A percentile compares a stretch with the other conserved stretches of the same genome.
phyloP scores from a whole-genome alignment of 2,888 invertebrate species.

The Euzophera pinguis region DNA sequence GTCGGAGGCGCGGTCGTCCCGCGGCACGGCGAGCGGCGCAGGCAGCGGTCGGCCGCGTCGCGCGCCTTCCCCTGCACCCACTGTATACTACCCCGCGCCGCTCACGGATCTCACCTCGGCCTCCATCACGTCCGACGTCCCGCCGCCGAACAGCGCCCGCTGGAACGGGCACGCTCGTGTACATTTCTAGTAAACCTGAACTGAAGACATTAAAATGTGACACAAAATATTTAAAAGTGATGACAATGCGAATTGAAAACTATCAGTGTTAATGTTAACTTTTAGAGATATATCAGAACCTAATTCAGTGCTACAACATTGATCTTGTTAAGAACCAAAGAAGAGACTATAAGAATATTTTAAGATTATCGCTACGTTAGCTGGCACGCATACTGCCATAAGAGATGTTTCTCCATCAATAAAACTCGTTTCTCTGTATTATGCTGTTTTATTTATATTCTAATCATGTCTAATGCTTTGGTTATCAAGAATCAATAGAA shows the following conservation, averaged over 20 bases:
- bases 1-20: conserved; percentile 37
- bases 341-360: neutral
- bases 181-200: conserved; percentile 34
- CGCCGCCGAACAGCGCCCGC: conserved; percentile 34
- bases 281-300: neutral
- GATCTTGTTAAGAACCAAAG: neutral
- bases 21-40: conserved; percentile 20
- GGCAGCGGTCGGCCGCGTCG: conserved; percentile 28
- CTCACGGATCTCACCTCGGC: conserved; percentile 33
- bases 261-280: neutral
- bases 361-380: neutral
- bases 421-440: neutral
- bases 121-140: conserved; percentile 27
- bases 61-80: conserved; percentile 40
- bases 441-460: neutral
- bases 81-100: conserved; percentile 60
- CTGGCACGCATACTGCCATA: neutral
- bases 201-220: neutral
- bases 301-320: neutral
- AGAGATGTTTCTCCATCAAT: neutral
- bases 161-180: conserved; percentile 47
- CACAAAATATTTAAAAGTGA: neutral
- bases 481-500: neutral
- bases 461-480: neutral
- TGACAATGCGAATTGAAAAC: neutral